Conservation (phyloP, 2,888 invertebrate species). For the Hedychridium roseum region DNA sequence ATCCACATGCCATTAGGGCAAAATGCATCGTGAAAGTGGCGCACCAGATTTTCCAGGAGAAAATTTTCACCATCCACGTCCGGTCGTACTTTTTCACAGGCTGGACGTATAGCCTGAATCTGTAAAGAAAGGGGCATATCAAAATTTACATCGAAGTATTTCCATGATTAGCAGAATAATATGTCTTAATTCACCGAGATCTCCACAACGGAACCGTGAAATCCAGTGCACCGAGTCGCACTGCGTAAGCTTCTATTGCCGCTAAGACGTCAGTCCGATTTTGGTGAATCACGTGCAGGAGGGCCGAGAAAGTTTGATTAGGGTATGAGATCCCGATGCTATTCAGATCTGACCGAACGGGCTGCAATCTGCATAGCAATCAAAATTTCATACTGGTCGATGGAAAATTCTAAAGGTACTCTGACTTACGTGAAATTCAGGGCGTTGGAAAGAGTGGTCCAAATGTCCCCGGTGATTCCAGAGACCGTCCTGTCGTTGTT, state of each 20-base stretch:
- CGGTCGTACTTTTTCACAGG: conserved; percentile 9
- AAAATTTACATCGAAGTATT: too few relatives aligned
- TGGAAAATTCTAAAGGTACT: not conserved
- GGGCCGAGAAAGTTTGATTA: conserved; percentile 20
- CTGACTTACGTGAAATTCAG: conserved; percentile 40
- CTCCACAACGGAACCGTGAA: conserved; percentile 30
- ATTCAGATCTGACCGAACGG: conserved; percentile 1
- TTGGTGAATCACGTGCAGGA: conserved; percentile 19
- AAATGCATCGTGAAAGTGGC: conserved; percentile 20
- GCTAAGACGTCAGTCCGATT: conserved; percentile 25
- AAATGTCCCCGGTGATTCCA: conserved; percentile 32
- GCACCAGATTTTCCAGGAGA: conserved; percentile 31
- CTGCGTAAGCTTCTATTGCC: conserved; percentile 9
- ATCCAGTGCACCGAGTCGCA: conserved; percentile 5
- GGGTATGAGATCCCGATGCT: not conserved
- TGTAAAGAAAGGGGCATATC: conserved; percentile 15
- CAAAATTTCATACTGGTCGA: not conserved
- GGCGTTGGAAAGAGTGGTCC: conserved; percentile 27
- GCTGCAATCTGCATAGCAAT: conserved; percentile 16
- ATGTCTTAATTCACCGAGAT: conserved; percentile 18
- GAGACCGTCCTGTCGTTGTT: conserved; percentile 19
- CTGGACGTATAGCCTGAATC: conserved; percentile 17
- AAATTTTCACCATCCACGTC: conserved; percentile 39
- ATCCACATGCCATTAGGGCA: conserved; percentile 23
- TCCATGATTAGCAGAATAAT: not conserved